These are phyloP conservation scores for Eufriesea mexicana DNA, from an alignment of 1,140 invertebrate species.

Conservation along the genomic window DNA sequence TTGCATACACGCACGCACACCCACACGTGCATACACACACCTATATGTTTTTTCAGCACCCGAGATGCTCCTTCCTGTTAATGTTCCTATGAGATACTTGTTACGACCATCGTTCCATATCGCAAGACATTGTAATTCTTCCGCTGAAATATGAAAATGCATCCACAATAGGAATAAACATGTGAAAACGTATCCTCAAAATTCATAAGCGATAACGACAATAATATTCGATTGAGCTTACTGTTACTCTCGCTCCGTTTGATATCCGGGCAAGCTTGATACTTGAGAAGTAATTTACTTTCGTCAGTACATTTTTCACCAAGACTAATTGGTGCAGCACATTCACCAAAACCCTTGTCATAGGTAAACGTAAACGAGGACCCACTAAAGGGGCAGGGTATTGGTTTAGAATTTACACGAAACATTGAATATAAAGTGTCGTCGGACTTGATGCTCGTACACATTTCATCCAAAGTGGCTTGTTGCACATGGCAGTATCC, in stretches of 20 bases:
- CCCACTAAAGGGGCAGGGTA: constrained; percentile 88
- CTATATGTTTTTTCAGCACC: constrained; percentile 85
- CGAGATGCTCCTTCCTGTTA: constrained; percentile 79
- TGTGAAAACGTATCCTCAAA: background rate
- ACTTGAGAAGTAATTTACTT: constrained; percentile 84
- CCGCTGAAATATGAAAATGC: constrained; percentile 79
- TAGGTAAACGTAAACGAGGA: constrained; percentile 92
- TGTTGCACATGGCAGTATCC: constrained; percentile 83
- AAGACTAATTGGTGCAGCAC: constrained; percentile 83
- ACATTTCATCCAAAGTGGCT: constrained; percentile 83
- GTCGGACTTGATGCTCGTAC: constrained; percentile 87
- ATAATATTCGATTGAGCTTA: constrained; percentile 63
- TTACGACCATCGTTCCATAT: constrained; percentile 86
- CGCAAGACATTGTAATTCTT: constrained; percentile 86
- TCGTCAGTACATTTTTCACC: constrained; percentile 86
- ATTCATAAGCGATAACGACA: too few species aligned
- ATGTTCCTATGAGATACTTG: constrained; percentile 84
- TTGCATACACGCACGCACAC: constrained; percentile 50
- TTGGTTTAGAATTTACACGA: constrained; percentile 85
- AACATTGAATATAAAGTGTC: constrained; percentile 90
- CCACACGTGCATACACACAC: constrained; percentile 40
- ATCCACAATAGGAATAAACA: background rate
- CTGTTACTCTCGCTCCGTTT: constrained; percentile 82
- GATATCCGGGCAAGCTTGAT: constrained; percentile 87
- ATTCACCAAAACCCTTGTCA: constrained; percentile 86